Conservation (phyloP, 53 echinoderm and acorn worm species). For the Glandiceps talaboti region DNA sequence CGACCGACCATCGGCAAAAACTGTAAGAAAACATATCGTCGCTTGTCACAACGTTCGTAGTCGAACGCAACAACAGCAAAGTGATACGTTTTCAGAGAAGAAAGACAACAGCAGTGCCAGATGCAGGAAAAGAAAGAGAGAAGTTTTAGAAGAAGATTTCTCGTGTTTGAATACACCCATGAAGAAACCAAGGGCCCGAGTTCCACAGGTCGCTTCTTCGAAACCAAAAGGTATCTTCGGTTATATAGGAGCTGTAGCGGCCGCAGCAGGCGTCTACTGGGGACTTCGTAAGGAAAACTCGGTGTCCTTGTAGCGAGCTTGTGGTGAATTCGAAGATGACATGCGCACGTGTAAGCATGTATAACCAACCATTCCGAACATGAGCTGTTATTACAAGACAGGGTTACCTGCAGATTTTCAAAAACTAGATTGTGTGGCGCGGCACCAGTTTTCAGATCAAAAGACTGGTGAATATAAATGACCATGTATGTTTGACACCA, state of each 20-base stretch:
- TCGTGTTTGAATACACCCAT: neutral
- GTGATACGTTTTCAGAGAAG: neutral
- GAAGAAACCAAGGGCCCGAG: neutral
- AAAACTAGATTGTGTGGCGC: too few relatives aligned
- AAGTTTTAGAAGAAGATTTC: neutral
- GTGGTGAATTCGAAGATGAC: too few relatives aligned
- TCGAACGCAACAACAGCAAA: neutral
- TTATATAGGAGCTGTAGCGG: neutral
- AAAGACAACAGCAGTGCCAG: neutral
- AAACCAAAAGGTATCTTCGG: neutral
- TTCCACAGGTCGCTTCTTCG: neutral
- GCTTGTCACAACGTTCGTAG: conserved; percentile 7
- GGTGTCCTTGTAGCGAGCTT: neutral
- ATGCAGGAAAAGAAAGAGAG: neutral
- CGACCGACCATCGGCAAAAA: conserved; percentile 66
- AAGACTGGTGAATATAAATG: too few relatives aligned
- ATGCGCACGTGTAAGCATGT: too few relatives aligned
- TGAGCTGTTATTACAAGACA: too few relatives aligned
- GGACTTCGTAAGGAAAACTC: neutral
- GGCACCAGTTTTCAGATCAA: too few relatives aligned
- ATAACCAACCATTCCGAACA: too few relatives aligned
- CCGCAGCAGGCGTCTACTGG: neutral
- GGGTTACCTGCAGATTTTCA: too few relatives aligned
- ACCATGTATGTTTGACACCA: too few relatives aligned
- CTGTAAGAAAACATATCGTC: conserved; percentile 58